These are phyloP conservation scores for Pharmacophagus antenor DNA, from an alignment of 2,888 invertebrate species.

Conservation along the genomic window DNA sequence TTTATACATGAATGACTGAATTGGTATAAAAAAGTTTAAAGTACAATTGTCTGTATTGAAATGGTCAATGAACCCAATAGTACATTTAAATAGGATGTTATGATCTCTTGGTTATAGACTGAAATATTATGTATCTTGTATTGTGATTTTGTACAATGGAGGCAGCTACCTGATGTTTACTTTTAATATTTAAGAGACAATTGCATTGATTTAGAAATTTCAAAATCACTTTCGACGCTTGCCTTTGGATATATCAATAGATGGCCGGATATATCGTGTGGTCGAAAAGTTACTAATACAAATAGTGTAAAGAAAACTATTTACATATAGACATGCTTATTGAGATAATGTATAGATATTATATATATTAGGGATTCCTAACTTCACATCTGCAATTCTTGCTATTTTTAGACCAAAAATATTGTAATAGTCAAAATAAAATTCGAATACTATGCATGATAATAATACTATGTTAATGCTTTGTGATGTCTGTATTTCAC, in stretches of 20 bases:
- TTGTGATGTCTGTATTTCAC: constrained; percentile 10
- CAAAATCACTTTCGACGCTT: constrained; percentile 26
- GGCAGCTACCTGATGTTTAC: constrained; percentile 17
- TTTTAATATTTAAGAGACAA: background rate
- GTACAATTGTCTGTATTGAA: background rate
- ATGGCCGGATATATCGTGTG: constrained; percentile 15
- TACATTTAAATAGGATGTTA: constrained; percentile 1
- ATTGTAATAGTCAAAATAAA: constrained; percentile 14
- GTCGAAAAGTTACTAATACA: constrained; percentile 43
- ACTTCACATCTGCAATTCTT: constrained; percentile 34
- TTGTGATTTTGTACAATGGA: constrained; percentile 2
- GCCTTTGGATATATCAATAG: constrained; percentile 33
- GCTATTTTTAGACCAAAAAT: constrained; percentile 32
- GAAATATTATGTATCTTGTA: constrained; percentile 6
- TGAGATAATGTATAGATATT: constrained; percentile 32
- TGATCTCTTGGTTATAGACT: constrained; percentile 25
- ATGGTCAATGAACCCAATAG: background rate
- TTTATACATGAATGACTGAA: background rate
- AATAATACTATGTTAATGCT: constrained; percentile 9
- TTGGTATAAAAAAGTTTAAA: background rate
- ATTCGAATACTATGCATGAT: constrained; percentile 16
- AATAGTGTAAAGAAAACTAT: constrained; percentile 41
- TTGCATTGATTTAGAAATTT: constrained; percentile 21
- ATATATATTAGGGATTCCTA: constrained; percentile 36
- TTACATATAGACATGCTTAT: constrained; percentile 43